Base-by-base conservation (phyloP, 2,113 vertebrate genomes). In the Lasiurus borealis region DNA sequence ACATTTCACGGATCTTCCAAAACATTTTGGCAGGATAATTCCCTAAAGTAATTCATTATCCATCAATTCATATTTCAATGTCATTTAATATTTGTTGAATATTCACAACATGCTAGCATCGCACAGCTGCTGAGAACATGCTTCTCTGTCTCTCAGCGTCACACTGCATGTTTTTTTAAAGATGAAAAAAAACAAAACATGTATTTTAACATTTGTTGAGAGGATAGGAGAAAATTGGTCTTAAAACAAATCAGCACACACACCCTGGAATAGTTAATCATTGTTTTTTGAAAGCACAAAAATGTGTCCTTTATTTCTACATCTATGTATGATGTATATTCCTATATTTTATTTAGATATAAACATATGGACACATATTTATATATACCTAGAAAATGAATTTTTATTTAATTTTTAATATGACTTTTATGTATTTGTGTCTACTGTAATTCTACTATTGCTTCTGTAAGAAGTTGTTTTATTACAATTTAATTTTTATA, bases 21-120 rank as follows among this genome's bases (percentile, higher is more conserved):
- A 97, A 97, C 96, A 97, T 97, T 97, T 97, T 97, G 97, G 96
- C 97, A 97, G 96, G 73, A 95, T 95, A 96, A 97, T 97, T 97
- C 95, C 94, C 96, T 95, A 95, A 96, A 96, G 93, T 97, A 96
- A 97, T 97, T 97, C 96, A 97, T 97, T 97, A 97, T 94, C 97
- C 54, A 59, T 97, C 96, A 97, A 97, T 97, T 97, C 97, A 97
- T 97, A 97, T 97, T 97, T 97, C 94, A 83, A 50, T 96, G 96
- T 95, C 96, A 97, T 93, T 97, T 97, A 96, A 96, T 97, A 97
- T 97, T 97, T 97, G 95, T 97, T 97, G 96, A 96, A 95, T 97
- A 97, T 97, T 96, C 96, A 97, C 94, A 97, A 95, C 92, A 80
- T 92, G 96, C 83, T 89, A 96, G 95, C 62, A 52, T 46, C 83